phyloP scores from a whole-genome alignment of 2,888 invertebrate genomes.

The Dendrolimus houi region DNA sequence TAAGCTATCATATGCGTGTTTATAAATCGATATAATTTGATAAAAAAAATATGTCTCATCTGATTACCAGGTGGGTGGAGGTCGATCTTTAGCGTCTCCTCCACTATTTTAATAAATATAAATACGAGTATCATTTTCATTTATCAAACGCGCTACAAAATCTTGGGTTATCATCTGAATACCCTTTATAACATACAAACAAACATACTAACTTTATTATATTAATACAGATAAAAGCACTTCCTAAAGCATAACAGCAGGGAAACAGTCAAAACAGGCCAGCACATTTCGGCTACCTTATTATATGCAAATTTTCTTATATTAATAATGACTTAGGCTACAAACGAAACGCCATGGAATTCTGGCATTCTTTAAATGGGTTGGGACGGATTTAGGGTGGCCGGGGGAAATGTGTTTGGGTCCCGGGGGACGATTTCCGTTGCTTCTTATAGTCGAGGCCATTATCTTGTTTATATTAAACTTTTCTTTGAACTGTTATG shows the following conservation, averaged over 20 bases:
- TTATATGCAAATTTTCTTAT: slow-evolving; percentile 49
- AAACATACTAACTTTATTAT: neutral
- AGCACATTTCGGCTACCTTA: slow-evolving; percentile 34
- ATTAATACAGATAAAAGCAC: slow-evolving; percentile 2
- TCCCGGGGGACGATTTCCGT: neutral
- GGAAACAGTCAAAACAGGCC: slow-evolving; percentile 18
- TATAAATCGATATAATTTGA: too few species aligned
- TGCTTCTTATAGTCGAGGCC: neutral
- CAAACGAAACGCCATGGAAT: slow-evolving; percentile 26
- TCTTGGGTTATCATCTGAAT: too few species aligned
- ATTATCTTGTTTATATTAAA: neutral
- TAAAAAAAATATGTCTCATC: too few species aligned
- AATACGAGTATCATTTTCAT: too few species aligned
- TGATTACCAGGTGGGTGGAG: too few species aligned
- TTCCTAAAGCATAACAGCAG: neutral
- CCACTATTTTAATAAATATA: too few species aligned
- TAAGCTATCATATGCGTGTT: too few species aligned
- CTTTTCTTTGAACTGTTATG: neutral
- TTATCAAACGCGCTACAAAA: too few species aligned
- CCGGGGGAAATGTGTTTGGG: too few species aligned
- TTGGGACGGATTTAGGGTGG: slow-evolving; percentile 2
- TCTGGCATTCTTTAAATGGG: slow-evolving; percentile 22
- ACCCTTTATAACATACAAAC: too few species aligned
- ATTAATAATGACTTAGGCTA: slow-evolving; percentile 41
- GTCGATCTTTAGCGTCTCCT: too few species aligned